These are phyloP conservation scores for Eudyptes chrysolophus DNA, from an alignment of 2,113 vertebrate genomes.

Conservation along the genomic window DNA sequence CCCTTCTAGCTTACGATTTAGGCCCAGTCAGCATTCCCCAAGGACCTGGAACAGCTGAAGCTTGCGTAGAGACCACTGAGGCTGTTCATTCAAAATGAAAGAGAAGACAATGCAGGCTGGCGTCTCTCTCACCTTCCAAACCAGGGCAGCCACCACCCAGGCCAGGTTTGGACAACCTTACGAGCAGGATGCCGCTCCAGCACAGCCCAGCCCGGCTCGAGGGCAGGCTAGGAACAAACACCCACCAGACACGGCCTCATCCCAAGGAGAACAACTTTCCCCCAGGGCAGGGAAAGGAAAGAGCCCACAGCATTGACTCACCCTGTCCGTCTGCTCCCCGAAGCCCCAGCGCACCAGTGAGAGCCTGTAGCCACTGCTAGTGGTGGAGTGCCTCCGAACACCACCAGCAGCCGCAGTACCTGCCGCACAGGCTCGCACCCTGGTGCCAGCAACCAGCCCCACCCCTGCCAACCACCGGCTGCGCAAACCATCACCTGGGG, in stretches of 20 bases:
- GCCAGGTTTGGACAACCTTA: not conserved
- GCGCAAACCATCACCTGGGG: not conserved
- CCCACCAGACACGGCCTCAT: not conserved
- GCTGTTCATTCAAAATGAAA: not conserved
- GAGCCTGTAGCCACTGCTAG: not conserved
- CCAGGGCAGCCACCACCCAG: not conserved
- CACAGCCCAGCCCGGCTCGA: not conserved
- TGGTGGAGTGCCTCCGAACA: not conserved
- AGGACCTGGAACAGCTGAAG: not conserved
- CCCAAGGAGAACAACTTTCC: not conserved
- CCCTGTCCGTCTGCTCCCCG: not conserved
- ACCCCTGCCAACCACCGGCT: not conserved
- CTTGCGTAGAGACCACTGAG: not conserved
- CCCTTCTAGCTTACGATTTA: not conserved
- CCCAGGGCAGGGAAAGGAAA: not conserved
- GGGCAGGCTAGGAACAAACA: not conserved
- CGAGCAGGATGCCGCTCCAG: not conserved
- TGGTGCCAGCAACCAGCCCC: not conserved
- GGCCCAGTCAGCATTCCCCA: not conserved
- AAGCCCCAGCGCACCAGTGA: rapidly evolving
- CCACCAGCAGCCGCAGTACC: not conserved
- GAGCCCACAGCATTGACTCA: not conserved
- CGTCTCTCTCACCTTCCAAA: not conserved
- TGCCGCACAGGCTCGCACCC: not conserved
- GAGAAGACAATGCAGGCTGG: not conserved